phyloP scores from a whole-genome alignment of 2,888 invertebrate species.

The Gymnocheta viridis region DNA sequence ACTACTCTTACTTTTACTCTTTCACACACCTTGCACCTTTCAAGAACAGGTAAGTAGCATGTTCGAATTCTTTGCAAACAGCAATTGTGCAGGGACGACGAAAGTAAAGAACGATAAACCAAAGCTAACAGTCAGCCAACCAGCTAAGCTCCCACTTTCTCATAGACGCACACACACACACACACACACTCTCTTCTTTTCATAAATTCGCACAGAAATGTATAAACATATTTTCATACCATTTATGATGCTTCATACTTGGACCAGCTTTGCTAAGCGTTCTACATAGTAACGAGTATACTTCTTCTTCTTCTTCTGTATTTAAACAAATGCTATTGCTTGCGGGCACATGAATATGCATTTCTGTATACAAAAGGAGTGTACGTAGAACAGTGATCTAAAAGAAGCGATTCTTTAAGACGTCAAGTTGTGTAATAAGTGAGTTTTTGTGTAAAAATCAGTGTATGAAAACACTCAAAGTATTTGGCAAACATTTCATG shows the following conservation, averaged over 20 bases:
- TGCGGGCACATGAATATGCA: conserved; percentile 51
- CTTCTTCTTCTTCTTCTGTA: conserved; percentile 18
- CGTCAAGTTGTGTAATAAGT: neutral
- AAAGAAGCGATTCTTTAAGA: neutral
- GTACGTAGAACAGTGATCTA: neutral
- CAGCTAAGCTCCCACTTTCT: conserved; percentile 15
- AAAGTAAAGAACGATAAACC: conserved; percentile 8
- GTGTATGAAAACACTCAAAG: too few species aligned
- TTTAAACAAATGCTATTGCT: conserved; percentile 47
- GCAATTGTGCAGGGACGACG: neutral
- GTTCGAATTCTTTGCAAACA: conserved; percentile 24
- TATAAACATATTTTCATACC: conserved; percentile 9
- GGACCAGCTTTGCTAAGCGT: conserved; percentile 39
- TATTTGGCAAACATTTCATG: too few species aligned
- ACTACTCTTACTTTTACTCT: conserved; percentile 32
- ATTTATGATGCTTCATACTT: conserved; percentile 14
- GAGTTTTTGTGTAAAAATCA: neutral
- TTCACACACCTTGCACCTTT: conserved; percentile 49
- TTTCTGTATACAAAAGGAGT: neutral
- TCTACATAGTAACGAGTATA: conserved; percentile 20
- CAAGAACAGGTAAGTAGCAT: conserved; percentile 39
- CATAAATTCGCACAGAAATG: conserved; percentile 4
- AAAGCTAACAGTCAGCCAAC: conserved; percentile 7
- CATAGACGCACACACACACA: too few species aligned
- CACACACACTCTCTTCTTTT: conserved; percentile 8